These are phyloP conservation scores for Acrocephalus scirpaceus DNA, from an alignment of 2,797 vertebrate species.

Conservation along the genomic window DNA sequence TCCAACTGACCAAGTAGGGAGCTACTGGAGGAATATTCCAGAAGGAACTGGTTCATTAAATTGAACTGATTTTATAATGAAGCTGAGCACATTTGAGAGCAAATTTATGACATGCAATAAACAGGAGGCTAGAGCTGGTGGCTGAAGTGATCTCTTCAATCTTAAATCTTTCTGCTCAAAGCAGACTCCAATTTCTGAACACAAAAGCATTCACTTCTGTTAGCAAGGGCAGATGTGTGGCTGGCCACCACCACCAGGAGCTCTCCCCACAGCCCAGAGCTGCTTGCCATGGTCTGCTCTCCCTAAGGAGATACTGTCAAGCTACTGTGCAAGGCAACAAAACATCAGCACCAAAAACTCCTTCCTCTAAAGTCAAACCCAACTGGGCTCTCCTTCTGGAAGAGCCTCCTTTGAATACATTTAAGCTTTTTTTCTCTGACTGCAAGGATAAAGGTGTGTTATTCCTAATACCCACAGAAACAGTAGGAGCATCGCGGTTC, in stretches of 20 bases:
- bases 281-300: neutral
- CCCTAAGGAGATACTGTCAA: neutral
- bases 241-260: neutral
- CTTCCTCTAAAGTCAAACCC: neutral
- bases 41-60: slow-evolving; percentile 7
- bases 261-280: neutral
- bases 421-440: neutral
- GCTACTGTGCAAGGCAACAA: neutral
- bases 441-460: neutral
- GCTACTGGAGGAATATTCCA: neutral
- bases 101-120: slow-evolving; percentile 2
- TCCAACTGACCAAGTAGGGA: neutral
- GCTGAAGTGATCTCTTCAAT: neutral
- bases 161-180: neutral
- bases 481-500: neutral
- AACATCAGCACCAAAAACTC: neutral
- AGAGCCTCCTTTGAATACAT: neutral
- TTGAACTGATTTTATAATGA: slow-evolving; percentile 1
- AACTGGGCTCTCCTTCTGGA: neutral
- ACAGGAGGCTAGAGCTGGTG: neutral
- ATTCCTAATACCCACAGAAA: neutral
- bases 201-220: neutral
- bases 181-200: neutral
- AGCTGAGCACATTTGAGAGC: neutral
- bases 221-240: neutral